Percentiles rank a stretch among this genome's conserved stretches.
Evolutionary conservation across 1,140 invertebrate genomes (phyloP).

Genomic region (Zophobas morio): DNA sequence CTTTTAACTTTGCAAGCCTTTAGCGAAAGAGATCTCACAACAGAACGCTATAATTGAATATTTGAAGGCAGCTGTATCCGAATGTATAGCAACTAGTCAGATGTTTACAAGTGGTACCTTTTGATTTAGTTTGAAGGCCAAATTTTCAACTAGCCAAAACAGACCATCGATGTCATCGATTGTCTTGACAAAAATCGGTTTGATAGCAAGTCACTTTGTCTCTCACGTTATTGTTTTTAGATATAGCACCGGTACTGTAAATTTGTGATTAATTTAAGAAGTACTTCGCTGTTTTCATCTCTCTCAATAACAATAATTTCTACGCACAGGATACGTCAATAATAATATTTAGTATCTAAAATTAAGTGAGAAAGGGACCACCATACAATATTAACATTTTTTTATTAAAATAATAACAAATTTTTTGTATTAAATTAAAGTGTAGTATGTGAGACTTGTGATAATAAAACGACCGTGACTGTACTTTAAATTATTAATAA

Average conservation of each 20-base stretch:
- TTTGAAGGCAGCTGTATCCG: no score
- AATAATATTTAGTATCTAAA: neutral
- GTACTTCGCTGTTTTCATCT: neutral
- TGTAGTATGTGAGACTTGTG: conserved; percentile 13
- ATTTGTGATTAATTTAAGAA: neutral
- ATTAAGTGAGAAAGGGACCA: conserved; percentile 1
- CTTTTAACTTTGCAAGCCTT: no score
- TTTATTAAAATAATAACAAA: neutral
- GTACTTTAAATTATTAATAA: conserved; percentile 32
- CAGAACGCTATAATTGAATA: no score
- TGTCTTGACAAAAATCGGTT: no score
- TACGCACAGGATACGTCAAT: conserved; percentile 10
- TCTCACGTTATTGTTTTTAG: no score
- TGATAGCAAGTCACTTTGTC: no score
- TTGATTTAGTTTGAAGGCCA: no score
- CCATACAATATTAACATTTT: neutral
- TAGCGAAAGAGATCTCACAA: no score
- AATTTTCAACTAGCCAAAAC: no score
- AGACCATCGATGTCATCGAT: no score
- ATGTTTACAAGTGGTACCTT: no score
- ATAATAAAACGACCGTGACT: conserved; percentile 38
- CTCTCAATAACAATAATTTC: neutral
- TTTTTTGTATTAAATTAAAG: neutral
- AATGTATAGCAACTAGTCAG: no score
- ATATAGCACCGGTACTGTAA: neutral